Percentiles rank a stretch among this genome's conserved stretches.
Conservation (phyloP, 2,113 vertebrate species). For the Typhlomys cinereus region DNA sequence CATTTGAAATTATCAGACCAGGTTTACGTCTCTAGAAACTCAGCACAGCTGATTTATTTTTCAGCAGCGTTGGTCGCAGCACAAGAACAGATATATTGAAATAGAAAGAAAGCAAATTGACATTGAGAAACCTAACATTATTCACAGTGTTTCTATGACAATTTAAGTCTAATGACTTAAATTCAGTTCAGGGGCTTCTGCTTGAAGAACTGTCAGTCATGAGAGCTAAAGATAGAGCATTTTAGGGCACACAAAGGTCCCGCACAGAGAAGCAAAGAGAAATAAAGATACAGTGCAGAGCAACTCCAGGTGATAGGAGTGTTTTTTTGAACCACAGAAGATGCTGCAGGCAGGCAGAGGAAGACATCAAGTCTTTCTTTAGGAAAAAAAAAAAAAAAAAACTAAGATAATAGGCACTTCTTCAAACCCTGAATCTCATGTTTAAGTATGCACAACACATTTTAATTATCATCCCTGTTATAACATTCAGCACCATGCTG, state of each 20-base stretch:
- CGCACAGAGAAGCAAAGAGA: slow-evolving; percentile 15
- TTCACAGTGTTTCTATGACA: slow-evolving; percentile 65
- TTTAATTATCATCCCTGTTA: slow-evolving; percentile 81
- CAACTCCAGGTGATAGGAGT: slow-evolving; percentile 21
- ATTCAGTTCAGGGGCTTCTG: slow-evolving; percentile 50
- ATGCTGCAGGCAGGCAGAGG: slow-evolving; percentile 56
- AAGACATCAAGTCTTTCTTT: slow-evolving; percentile 51
- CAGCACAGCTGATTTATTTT: slow-evolving; percentile 6
- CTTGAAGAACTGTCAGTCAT: slow-evolving; percentile 60
- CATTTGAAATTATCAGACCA: not conserved
- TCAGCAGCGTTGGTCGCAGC: not conserved
- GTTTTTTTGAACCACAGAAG: slow-evolving; percentile 53
- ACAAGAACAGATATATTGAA: slow-evolving; percentile 51
- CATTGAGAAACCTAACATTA: slow-evolving; percentile 57
- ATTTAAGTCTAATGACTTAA: slow-evolving; percentile 70
- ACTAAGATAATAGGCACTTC: slow-evolving; percentile 65
- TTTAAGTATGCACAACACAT: slow-evolving; percentile 80
- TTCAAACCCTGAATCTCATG: slow-evolving; percentile 76
- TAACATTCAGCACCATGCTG: slow-evolving; percentile 81
- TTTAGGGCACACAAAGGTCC: slow-evolving; percentile 53
- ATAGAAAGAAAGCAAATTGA: slow-evolving; percentile 60
- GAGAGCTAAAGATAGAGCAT: slow-evolving; percentile 63
- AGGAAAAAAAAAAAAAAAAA: slow-evolving; percentile 43
- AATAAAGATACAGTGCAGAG: slow-evolving; percentile 44
- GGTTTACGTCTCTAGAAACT: not conserved